Conservation (phyloP, 1,140 invertebrate species). For the Tetramorium parvispinum region DNA sequence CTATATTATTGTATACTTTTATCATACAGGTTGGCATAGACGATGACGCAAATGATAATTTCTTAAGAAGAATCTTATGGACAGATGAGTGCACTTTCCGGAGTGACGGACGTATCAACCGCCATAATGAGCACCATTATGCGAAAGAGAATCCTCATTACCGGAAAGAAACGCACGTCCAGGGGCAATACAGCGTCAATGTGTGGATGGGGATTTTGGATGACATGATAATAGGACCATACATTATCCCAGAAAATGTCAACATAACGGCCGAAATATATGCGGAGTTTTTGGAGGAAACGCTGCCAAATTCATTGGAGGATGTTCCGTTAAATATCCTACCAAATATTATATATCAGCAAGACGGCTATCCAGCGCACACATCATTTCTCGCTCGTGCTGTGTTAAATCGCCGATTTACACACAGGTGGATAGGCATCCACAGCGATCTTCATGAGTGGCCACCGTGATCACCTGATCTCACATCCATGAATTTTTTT, state of each 20-base stretch:
- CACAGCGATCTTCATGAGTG: not conserved
- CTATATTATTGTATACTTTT: too few relatives aligned
- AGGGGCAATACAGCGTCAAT: too few relatives aligned
- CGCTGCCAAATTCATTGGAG: not conserved
- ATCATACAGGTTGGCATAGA: too few relatives aligned
- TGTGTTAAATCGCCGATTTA: not conserved
- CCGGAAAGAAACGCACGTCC: too few relatives aligned
- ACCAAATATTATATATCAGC: not conserved
- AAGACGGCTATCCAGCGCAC: not conserved
- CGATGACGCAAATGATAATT: too few relatives aligned
- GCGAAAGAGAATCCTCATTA: not conserved
- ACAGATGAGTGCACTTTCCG: not conserved
- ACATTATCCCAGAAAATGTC: not conserved
- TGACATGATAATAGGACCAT: not conserved
- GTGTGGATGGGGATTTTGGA: not conserved
- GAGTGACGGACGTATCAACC: not conserved
- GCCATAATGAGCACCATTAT: not conserved
- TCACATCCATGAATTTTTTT: not conserved
- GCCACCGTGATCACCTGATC: not conserved
- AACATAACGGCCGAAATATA: not conserved
- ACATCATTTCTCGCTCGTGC: not conserved
- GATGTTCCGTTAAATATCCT: not conserved
- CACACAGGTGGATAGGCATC: not conserved
- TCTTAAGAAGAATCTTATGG: not conserved
- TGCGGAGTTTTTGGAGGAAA: not conserved